These are phyloP conservation scores for Athalia cordata DNA, from an alignment of 2,888 invertebrate species.

Conservation along the genomic window DNA sequence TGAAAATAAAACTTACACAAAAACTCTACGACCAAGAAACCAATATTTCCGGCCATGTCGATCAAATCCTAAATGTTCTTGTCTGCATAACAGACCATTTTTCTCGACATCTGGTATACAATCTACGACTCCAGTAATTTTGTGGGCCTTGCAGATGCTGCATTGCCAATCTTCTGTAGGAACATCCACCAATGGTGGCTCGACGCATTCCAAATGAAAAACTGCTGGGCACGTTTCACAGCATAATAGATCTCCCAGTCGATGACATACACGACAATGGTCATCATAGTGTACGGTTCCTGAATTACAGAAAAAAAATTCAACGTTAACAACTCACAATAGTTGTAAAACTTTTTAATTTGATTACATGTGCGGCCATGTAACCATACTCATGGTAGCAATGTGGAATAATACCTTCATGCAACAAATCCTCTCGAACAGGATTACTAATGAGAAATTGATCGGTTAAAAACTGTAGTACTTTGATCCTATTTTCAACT, in stretches of 20 bases:
- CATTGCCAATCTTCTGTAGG: constrained; percentile 99
- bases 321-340: constrained; percentile 8
- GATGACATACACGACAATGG: constrained; percentile 93
- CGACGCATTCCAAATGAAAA: constrained; percentile 97
- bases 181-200: constrained; percentile 94
- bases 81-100: constrained; percentile 92
- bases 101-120: constrained; percentile 94
- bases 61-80: constrained; percentile 96
- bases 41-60: constrained; percentile 98
- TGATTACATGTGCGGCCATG: not conserved
- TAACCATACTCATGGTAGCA: not conserved
- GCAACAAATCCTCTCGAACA: constrained; percentile 93
- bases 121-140: constrained; percentile 94
- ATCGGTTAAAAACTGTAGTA: constrained; percentile 94
- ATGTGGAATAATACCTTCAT: constrained; percentile 82
- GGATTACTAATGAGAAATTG: constrained; percentile 95
- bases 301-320: constrained; percentile 60
- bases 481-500: constrained; percentile 85
- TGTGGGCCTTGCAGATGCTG: constrained; percentile 93
- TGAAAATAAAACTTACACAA: constrained; percentile 84
- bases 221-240: constrained; percentile 99
- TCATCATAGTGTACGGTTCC: constrained; percentile 94
- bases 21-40: constrained; percentile 94
- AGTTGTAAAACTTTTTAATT: constrained; percentile 2
- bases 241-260: constrained; percentile 94